A percentile compares a stretch with the other conserved stretches of the same genome.
Conservation (phyloP, 2,797 vertebrate species). For the Moxostoma hubbsi region DNA sequence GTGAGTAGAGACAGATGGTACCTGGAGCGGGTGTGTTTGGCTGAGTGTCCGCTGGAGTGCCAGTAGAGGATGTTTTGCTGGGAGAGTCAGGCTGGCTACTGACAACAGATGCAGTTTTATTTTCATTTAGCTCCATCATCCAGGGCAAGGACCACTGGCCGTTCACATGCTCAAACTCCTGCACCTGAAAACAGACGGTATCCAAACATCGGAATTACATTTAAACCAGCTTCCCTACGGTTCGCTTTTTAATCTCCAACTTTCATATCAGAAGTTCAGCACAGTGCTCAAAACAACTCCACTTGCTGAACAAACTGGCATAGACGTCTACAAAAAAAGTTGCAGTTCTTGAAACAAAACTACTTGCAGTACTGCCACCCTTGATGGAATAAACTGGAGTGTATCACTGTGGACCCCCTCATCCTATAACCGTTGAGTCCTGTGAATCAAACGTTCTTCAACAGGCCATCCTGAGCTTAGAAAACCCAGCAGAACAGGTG, state of each 20-base stretch:
- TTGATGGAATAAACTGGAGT: no score
- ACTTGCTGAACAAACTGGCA: no score
- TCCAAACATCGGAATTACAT: not conserved
- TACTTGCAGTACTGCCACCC: no score
- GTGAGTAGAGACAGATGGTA: slow-evolving; percentile 28
- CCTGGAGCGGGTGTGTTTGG: slow-evolving; percentile 80
- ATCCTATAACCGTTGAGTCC: no score
- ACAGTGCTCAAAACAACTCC: no score
- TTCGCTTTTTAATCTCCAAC: not conserved
- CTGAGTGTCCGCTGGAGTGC: slow-evolving; percentile 78
- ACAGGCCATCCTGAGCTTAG: no score
- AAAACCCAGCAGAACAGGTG: no score
- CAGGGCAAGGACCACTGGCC: slow-evolving; percentile 99
- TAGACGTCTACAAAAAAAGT: no score
- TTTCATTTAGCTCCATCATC: slow-evolving; percentile 90
- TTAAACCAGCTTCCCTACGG: not conserved
- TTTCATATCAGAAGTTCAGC: no score
- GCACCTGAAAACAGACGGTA: slow-evolving; percentile 79
- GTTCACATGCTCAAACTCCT: slow-evolving; percentile 97
- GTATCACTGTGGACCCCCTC: no score
- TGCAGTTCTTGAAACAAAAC: no score
- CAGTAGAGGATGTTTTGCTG: slow-evolving; percentile 87
- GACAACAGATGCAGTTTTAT: slow-evolving; percentile 77
- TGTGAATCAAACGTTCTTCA: no score
- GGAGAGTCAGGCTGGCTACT: slow-evolving; percentile 77